Base-by-base conservation (phyloP, 2,888 invertebrate genomes). In the Xylota segnis region DNA sequence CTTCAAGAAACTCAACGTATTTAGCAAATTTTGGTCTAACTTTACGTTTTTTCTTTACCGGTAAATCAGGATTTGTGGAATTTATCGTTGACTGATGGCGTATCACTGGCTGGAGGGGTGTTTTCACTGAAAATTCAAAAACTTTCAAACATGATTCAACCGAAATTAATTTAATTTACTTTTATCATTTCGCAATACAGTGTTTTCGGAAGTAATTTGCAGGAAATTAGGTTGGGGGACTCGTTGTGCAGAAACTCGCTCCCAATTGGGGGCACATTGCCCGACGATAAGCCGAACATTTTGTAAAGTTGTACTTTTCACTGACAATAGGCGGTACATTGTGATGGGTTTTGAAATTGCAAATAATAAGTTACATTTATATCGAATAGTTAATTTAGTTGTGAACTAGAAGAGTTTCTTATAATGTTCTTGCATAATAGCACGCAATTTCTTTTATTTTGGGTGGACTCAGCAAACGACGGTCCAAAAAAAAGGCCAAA, bases 1-100 rank as follows among this genome's bases (percentile, higher is more conserved):
- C 95, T 93, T 95, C 94, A 84, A 96, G 91, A 7, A 96, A 91
- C 90, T 96, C 96, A 9, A 95, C 94, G 92, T 94, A 95, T 90
- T 94, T 94, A 88, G 94, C 94, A 66, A 91, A 92, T 9, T 88
- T 89, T 0, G 90, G 89, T 84, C 89, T 90, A 23, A 83, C 84
- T 82, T 88, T 83, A 56, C 87, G 78, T 52, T 88, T 89, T 71
- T 88, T 89, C 65, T 87, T 84, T 0, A 72, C 52, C 2, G 87
- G n/a, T 12, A 86, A 75, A 71, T 90, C 89, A 18, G 88, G 79
- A 74, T 90, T 90, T 37, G 90, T 89, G 9, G 90, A 75, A 45
- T 89, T 90, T 14, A 66, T 65, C 4, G 91, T 91, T 5, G 91
- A 90, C 50, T 91, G 91, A n/a, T 71, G 45, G 6, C 91, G 91